Evolutionary conservation across 2,888 invertebrate genomes (phyloP), one percentile per base, ranked within the genome.

Genomic region (Ligdia adustata): DNA sequence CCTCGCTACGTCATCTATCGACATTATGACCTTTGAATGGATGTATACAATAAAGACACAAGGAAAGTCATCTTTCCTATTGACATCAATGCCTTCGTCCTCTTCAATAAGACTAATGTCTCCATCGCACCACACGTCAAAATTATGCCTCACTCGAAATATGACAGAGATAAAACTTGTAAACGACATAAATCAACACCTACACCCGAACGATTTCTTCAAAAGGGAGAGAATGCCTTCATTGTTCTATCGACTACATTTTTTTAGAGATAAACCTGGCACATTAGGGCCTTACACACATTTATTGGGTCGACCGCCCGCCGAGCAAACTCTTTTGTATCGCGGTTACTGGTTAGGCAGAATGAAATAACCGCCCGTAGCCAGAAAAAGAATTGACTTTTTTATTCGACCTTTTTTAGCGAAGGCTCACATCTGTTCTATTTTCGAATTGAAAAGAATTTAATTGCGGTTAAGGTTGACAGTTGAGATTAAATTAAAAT

Each of bases 231-330:
- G 66, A 70, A 63, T 54, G 53, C 54, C 40, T 58, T 62, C 64
- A 72, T 75, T 75, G 75, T 75, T 72, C 71, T 69, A 63, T 56
- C 43, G 41, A 45, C 44, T 68, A 22, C 44, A 55, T 62, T 62
- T 53, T 55, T 69, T 69, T 66, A 51, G 61, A 72, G 72, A 72
- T 72, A 72, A 73, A 69, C 50, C 69, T 50, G 47, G 54, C 56
- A 59, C 62, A 62, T 62, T 63, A 63, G 54, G 49, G 16, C 15
- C 46, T 55, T 52, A 53, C 57, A 52, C 52, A 48, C 57, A 55
- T 62, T 47, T 62, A 62, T 58, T 60, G 60, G 55, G 22, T 27
- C 55, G 62, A 60, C 62, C 62, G 55, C 62, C 62, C 62, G 62
- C 55, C 27, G 62, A 9, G 62, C 44, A 28, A 54, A 39, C 58